phyloP scores from a whole-genome alignment of 2,888 invertebrate species.

The Volucella zonaria region DNA sequence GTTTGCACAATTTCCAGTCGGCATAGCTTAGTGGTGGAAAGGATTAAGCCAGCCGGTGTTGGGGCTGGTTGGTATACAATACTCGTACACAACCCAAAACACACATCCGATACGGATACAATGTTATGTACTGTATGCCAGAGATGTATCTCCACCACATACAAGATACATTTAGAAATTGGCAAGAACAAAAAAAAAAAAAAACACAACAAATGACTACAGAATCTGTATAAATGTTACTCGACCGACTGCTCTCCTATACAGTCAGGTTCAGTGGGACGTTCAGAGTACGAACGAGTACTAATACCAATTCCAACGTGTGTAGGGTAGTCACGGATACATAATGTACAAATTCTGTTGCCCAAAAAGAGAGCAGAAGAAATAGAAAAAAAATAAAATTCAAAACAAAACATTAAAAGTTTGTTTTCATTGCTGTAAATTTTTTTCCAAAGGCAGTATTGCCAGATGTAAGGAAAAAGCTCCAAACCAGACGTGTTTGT shows the following conservation, averaged over 20 bases:
- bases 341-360: conserved; percentile 1
- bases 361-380: conserved; percentile 21
- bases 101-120: conserved; percentile 10
- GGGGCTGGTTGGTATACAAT: conserved; percentile 45
- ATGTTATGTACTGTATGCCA: conserved; percentile 56
- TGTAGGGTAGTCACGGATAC: conserved; percentile 31
- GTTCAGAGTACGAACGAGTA: conserved; percentile 23
- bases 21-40: not conserved
- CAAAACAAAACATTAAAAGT: conserved; percentile 65
- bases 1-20: conserved; percentile 43
- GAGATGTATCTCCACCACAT: conserved; percentile 46
- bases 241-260: conserved; percentile 73
- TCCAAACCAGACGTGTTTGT: conserved; percentile 22
- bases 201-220: conserved; percentile 11
- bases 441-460: conserved; percentile 45
- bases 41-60: conserved; percentile 60
- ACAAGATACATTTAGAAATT: conserved; percentile 37
- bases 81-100: not conserved
- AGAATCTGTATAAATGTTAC: conserved; percentile 73
- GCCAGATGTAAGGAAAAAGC: conserved; percentile 56
- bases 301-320: conserved; percentile 29
- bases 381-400: conserved; percentile 35
- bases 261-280: conserved; percentile 73
- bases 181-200: not conserved
- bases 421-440: conserved; percentile 49